Evolutionary conservation across 2,113 vertebrate genomes (phyloP).

Genomic region (Narcine bancroftii): DNA sequence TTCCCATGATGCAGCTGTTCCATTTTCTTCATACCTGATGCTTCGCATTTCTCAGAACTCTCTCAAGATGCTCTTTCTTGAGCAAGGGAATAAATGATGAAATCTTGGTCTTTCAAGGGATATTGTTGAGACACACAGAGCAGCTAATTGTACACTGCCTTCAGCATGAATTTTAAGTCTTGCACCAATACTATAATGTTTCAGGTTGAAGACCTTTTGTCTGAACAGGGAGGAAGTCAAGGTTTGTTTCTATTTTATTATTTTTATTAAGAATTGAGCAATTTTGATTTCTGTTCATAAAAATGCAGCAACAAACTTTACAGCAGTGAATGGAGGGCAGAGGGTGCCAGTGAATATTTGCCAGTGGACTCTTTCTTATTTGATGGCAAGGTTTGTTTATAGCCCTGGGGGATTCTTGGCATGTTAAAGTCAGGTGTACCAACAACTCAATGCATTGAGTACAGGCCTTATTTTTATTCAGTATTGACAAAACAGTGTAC

Average conservation of each 20-base stretch:
- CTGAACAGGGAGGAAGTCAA: too few species aligned
- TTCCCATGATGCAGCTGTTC: not conserved
- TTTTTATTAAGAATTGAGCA: not conserved
- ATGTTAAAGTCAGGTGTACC: not conserved
- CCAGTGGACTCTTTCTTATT: slow-evolving; percentile 13
- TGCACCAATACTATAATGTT: not conserved
- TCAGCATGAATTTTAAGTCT: not conserved
- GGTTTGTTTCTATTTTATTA: too few species aligned
- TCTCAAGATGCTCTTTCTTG: not conserved
- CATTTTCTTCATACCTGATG: not conserved
- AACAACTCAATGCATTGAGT: not conserved
- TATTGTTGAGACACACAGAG: not conserved
- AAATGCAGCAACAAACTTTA: not conserved
- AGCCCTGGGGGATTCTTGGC: not conserved
- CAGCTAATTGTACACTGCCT: not conserved
- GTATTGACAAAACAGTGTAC: too few species aligned
- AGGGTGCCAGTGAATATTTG: not conserved
- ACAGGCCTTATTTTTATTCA: not conserved
- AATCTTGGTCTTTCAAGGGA: not conserved
- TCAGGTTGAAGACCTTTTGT: too few species aligned
- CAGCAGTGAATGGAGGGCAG: not conserved
- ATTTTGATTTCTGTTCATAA: not conserved
- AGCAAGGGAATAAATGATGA: not conserved
- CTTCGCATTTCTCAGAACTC: not conserved
- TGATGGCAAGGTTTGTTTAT: not conserved